These are phyloP conservation scores for Heloderma charlesbogerti DNA, from an alignment of 2,113 vertebrate species.

Conservation along the genomic window DNA sequence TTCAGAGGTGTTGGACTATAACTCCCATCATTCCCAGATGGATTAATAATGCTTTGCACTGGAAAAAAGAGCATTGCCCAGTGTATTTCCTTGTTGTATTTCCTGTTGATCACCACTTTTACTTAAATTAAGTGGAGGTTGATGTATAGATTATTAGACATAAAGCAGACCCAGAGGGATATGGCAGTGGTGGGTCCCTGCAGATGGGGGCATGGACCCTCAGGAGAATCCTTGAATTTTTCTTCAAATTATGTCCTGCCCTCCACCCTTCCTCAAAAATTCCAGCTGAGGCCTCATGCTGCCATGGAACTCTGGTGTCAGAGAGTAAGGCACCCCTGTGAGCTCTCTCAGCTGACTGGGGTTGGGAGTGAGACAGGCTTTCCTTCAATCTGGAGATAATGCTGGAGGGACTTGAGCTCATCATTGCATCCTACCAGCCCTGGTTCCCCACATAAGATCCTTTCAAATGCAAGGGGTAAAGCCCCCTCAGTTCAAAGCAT, in stretches of 20 bases:
- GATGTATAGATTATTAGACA: not conserved
- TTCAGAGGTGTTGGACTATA: too few species aligned
- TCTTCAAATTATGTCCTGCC: too few species aligned
- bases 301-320: not conserved
- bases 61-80: not conserved
- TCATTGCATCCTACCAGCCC: not conserved
- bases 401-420: not conserved
- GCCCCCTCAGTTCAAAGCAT: not conserved
- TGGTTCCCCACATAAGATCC: not conserved
- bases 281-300: not conserved
- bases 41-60: fast-evolving
- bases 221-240: not conserved
- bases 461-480: not conserved
- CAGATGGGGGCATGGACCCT: not conserved
- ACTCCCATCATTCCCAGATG: too few species aligned
- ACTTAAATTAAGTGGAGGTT: not conserved
- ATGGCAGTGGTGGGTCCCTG: not conserved
- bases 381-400: not conserved
- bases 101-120: not conserved
- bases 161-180: not conserved
- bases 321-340: not conserved
- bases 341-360: not conserved
- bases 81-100: not conserved
- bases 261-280: too few species aligned
- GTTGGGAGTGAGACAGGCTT: not conserved